These are phyloP conservation scores for Nesoenas mayeri DNA, from an alignment of 2,113 vertebrate species.

Conservation along the genomic window DNA sequence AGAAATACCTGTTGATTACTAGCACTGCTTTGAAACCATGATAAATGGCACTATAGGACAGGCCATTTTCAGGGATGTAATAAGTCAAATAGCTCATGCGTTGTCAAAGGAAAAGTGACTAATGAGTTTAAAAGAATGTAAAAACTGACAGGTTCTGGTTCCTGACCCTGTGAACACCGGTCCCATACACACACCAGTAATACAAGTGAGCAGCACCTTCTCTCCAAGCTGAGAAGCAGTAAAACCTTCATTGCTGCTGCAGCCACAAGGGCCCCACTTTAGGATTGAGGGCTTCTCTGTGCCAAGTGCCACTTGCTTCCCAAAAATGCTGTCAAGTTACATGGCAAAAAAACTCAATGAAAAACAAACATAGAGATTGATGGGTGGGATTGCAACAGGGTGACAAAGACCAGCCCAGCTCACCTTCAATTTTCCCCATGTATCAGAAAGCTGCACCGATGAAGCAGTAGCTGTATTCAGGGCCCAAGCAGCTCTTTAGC, in stretches of 20 bases:
- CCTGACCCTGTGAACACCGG: fast-evolving
- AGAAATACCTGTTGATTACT: neutral
- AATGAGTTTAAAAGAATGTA: neutral
- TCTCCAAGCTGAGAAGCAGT: neutral
- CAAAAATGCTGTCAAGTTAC: neutral
- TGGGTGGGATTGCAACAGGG: neutral
- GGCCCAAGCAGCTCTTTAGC: neutral
- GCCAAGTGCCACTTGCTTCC: neutral
- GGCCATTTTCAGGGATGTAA: neutral
- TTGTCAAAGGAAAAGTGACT: neutral
- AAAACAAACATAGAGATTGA: neutral
- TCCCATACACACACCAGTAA: fast-evolving
- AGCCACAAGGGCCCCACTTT: too few species aligned
- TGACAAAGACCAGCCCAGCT: neutral
- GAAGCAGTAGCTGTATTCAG: neutral
- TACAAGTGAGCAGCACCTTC: neutral
- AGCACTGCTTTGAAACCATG: neutral
- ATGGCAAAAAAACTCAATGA: neutral
- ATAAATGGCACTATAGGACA: neutral
- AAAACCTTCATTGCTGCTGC: neutral
- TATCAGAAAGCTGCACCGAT: neutral
- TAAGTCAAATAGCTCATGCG: neutral
- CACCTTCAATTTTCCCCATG: neutral
- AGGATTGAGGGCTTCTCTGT: neutral
- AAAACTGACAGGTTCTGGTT: neutral